Evolutionary conservation across 2,113 vertebrate genomes (phyloP).

Genomic region (Accipiter virgatus): DNA sequence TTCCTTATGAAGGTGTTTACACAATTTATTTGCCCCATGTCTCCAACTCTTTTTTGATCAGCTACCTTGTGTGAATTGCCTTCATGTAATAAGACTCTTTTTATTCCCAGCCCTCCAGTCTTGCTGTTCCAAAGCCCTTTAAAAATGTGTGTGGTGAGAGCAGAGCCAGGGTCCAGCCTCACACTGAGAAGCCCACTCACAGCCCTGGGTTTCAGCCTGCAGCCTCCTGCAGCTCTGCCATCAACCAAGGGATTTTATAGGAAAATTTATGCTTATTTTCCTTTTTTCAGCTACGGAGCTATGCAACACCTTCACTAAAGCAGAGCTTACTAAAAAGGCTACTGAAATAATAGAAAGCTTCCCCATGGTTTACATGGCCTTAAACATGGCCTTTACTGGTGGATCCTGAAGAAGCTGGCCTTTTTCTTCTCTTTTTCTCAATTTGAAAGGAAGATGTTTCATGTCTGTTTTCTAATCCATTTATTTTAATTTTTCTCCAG

Average conservation of each 20-base stretch:
- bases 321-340: neutral
- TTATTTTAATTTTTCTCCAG: neutral
- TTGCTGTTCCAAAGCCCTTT: neutral
- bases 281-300: neutral
- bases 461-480: neutral
- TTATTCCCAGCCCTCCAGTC: neutral
- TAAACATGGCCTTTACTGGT: neutral
- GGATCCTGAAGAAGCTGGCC: neutral
- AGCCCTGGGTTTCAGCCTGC: neutral
- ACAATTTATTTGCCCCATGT: neutral
- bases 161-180: neutral
- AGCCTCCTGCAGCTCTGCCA: neutral
- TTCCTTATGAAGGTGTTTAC: neutral
- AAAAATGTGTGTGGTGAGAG: neutral
- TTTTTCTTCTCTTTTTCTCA: neutral
- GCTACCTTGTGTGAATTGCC: neutral
- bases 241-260: neutral
- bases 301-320: neutral
- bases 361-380: neutral
- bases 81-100: neutral
- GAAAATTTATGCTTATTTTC: neutral
- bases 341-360: neutral
- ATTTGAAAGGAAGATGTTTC: neutral
- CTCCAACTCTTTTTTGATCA: neutral
- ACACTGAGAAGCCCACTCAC: neutral